Evolutionary conservation across 2,888 invertebrate genomes (phyloP), one percentile per base, ranked within the genome.

Genomic region (Andrena camellia): DNA sequence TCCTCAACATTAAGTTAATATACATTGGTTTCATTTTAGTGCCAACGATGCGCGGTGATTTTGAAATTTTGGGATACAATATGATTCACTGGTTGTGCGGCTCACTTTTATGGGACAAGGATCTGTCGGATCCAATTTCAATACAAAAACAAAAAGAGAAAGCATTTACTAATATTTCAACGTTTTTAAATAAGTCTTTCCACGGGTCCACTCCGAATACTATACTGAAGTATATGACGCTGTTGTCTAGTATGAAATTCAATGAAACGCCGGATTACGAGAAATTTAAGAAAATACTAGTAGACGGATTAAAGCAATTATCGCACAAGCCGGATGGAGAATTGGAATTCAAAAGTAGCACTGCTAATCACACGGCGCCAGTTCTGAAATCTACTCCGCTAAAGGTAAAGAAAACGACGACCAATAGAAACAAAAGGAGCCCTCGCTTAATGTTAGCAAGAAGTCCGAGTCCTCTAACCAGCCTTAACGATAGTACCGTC

Each of bases 41-140:
- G 64, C 95, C 97, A 48, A 98, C 98, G 17, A 97, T 97, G 96
- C 95, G 99, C 62, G 98, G 99, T 0, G 99, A 99, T 94, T 94
- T 99, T 23, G 99, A 99, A 95, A 98, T 99, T 87, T 95, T 99
- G 4, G 98, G 96, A 0, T 99, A 98, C 94, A 99, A 99, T 94
- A 95, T 99, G 93, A 95, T 99, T 59, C 97, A 98, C 91, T 99
- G 99, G 99, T 92, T 98, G 59, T 96, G 96, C 31, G 97, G 97
- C 0, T 95, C 95, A 82, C 94, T 99, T 86, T 99, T 99, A 0
- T 99, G 99, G 99, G 97, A 97, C 91, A 95, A 95, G 66, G 94
- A 95, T 8, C 94, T 97, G 17, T 94, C 95, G 26, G 95, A 95
- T 85, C 96, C 96, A 0, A 93, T 94, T 35, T 94, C 94, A 0